phyloP scores from a whole-genome alignment of 2,797 vertebrate genomes.

The Schizopygopsis malacanthus region DNA sequence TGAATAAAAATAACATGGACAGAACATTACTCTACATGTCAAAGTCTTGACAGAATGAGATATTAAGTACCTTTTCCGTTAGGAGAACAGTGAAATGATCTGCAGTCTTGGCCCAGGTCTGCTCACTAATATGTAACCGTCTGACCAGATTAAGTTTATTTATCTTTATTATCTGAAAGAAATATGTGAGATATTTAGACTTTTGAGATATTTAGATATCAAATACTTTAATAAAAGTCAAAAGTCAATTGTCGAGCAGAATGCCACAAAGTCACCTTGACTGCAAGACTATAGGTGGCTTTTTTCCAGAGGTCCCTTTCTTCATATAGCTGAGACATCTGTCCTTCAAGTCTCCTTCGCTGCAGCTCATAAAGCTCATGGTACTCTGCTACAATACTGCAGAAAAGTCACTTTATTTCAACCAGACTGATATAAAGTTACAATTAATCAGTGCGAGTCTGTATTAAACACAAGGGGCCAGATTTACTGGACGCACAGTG shows the following conservation, averaged over 20 bases:
- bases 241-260: not conserved
- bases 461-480: conserved; percentile 9
- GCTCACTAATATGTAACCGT: conserved; percentile 79
- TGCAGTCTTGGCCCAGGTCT: conserved; percentile 79
- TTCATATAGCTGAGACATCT: conserved; percentile 77
- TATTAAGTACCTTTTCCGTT: conserved; percentile 72
- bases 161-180: conserved; percentile 81
- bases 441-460: not conserved
- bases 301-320: conserved; percentile 86
- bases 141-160: conserved; percentile 81
- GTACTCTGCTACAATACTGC: conserved; percentile 85
- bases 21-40: not conserved
- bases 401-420: conserved; percentile 20
- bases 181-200: not conserved
- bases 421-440: not conserved
- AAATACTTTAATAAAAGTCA: not conserved
- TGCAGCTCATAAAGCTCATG: conserved; percentile 86
- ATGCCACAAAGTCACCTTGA: conserved; percentile 76
- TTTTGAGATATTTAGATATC: not conserved
- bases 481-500: not conserved
- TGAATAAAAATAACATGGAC: conserved; percentile 16
- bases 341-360: conserved; percentile 79
- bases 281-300: conserved; percentile 78
- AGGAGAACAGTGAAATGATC: conserved; percentile 78
- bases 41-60: not conserved